Base-by-base conservation (phyloP, 2,888 invertebrate genomes). In the Hypselothyrea guttata region DNA sequence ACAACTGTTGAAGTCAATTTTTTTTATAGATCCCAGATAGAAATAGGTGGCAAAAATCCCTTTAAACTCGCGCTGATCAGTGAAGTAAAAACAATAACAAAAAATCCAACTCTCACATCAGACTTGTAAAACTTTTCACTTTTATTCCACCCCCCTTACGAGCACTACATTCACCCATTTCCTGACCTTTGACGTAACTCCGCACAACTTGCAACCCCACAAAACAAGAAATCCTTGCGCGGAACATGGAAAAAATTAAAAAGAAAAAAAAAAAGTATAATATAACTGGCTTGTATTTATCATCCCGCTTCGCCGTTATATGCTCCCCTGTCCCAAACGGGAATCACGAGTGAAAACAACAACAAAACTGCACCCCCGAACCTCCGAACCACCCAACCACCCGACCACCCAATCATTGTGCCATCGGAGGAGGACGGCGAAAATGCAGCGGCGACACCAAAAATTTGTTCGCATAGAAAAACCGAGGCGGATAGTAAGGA, bases 171-270 rank as follows among this genome's bases (percentile, higher is more conserved):
- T 41, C 47, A 53, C 56, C 62, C 61, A 44, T 54, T 70, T 57
- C 65, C 70, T 82, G 78, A 78, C 82, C 82, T 82, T 82, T 77
- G 78, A 77, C 75, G 75, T 57, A 77, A 81, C 74, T 61, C 60
- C 69, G 40, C 56, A 47, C 59, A 51, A 47, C 38, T 58, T 70
- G 54, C 71, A 63, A 71, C 67, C 77, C 73, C 48, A 60, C 54
- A 48, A 38, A 30, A 37, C 41, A 15, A 68, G 40, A 69, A 51
- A 60, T 72, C 62, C 62, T 57, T 56, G 40, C 33, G 45, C 60
- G 48, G 66, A 60, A 73, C 51, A 77, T 52, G 28, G 16, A n/a
- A 51, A 28, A 54, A 59, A n/a, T n/a, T 46, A 34, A 13, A 16
- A 13, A 40, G 22, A 4, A 31, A 11, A 18, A 46, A 48, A 54